These are phyloP conservation scores for Drosophila basisetae DNA, from an alignment of 2,888 invertebrate species.

Conservation along the genomic window DNA sequence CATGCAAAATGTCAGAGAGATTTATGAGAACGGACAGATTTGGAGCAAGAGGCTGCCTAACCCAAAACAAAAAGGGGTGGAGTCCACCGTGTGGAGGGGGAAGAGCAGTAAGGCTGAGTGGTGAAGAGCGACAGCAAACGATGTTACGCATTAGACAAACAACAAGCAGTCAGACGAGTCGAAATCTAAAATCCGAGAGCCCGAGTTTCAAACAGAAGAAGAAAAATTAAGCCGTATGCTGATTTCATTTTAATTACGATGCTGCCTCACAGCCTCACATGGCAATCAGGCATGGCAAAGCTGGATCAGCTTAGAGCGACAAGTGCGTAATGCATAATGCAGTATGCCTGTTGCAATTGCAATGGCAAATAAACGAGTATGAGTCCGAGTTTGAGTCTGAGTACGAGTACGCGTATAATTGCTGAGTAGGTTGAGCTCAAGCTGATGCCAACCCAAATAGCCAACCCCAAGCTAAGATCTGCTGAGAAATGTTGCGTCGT, in stretches of 20 bases:
- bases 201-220: constrained; percentile 53
- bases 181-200: constrained; percentile 40
- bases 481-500: constrained; percentile 43
- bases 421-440: constrained; percentile 46
- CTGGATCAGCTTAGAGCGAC: constrained; percentile 81
- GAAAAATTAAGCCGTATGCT: constrained; percentile 81
- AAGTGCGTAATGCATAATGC: constrained; percentile 76
- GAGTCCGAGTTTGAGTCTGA: constrained; percentile 12
- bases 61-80: constrained; percentile 17
- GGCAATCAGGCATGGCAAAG: constrained; percentile 80
- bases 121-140: constrained; percentile 56
- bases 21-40: constrained; percentile 80
- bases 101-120: background rate
- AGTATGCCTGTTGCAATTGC: constrained; percentile 10
- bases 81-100: background rate
- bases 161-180: constrained; percentile 69
- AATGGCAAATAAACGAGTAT: constrained; percentile 44
- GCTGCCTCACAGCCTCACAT: constrained; percentile 56
- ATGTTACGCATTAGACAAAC: constrained; percentile 81
- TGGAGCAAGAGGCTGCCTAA: constrained; percentile 66
- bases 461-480: constrained; percentile 11
- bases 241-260: constrained; percentile 81
- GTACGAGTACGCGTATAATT: constrained; percentile 35
- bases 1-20: constrained; percentile 79
- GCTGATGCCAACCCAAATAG: constrained; percentile 65